Evolutionary conservation across 2,113 vertebrate species (phyloP), one percentile per base, ranked within the genome.

Genomic region (Aix galericulata): DNA sequence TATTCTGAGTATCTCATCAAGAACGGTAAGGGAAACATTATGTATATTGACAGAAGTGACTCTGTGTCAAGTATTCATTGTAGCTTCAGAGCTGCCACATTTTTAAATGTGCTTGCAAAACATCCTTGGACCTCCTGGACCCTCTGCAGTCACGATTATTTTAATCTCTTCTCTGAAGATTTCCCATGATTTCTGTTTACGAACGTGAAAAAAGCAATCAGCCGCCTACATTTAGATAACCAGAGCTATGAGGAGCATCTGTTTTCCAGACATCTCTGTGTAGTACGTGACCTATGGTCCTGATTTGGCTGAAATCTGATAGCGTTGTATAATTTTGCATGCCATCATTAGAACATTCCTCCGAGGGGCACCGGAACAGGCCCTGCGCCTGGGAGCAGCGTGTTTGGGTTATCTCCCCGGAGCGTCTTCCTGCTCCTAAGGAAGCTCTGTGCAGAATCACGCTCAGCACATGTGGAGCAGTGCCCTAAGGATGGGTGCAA

Each of bases 241-340:
- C 68, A 60, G 72, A 91, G 73, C 93, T 93, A 56, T 48, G 42
- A 86, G 73, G 16, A 91, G 63, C 95, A 95, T 95, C 94, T 95
- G 95, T 95, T 95, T 93, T 95, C 82, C 91, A 96, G 94, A 93
- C 88, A 88, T 81, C 52, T 75, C 92, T 92, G 58, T 82, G 86
- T 77, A 88, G 80, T 94, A 78, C 53, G 60, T 91, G 94, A 94
- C 94, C 96, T 95, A 69, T 92, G 91, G 86, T 88, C 90, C 29
- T 0, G 15, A 88, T 93, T 76, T 91, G 91, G 89, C 93, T 95
- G 96, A 95, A 97, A 95, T 95, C 86, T 91, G 96, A 95, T 94
- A 94, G 84, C 0, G 2, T 46, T 95, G 86, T 91, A 73, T 94
- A 92, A 95, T 86, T 95, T 72, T 46, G 52, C 94, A 86, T 95